phyloP scores from a whole-genome alignment of 1,140 invertebrate genomes.

The Chironomus striatipennis region DNA sequence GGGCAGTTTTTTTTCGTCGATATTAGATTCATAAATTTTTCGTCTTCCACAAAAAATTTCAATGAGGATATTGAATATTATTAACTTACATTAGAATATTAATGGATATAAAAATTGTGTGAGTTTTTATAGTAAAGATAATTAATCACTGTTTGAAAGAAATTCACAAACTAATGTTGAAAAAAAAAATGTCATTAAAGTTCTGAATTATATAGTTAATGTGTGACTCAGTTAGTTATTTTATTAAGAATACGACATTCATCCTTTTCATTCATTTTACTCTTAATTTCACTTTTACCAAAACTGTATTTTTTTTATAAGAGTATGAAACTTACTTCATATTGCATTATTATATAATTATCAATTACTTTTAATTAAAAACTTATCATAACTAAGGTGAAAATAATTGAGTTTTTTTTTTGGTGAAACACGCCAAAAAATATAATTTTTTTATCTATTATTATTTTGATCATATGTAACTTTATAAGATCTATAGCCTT shows the following conservation, averaged over 20 bases:
- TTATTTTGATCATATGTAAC: too few relatives aligned
- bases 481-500: too few relatives aligned
- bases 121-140: neutral
- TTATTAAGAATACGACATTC: neutral
- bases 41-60: neutral
- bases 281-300: neutral
- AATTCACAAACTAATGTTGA: neutral
- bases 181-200: neutral
- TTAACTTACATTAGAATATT: neutral
- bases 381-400: too few relatives aligned
- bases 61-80: neutral
- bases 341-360: too few relatives aligned
- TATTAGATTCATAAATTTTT: neutral
- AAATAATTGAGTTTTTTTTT: too few relatives aligned
- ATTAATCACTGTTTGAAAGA: neutral
- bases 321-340: neutral
- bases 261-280: neutral
- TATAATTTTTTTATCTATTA: too few relatives aligned
- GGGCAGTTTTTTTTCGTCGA: too few relatives aligned
- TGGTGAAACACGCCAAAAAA: too few relatives aligned
- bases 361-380: too few relatives aligned
- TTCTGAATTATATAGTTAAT: neutral
- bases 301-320: neutral
- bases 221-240: too few relatives aligned
- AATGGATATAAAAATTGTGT: neutral